Percentiles rank a stretch among this genome's conserved stretches.
phyloP scores from a whole-genome alignment of 2,888 invertebrate genomes.

The Hirtodrosophila histrioides region DNA sequence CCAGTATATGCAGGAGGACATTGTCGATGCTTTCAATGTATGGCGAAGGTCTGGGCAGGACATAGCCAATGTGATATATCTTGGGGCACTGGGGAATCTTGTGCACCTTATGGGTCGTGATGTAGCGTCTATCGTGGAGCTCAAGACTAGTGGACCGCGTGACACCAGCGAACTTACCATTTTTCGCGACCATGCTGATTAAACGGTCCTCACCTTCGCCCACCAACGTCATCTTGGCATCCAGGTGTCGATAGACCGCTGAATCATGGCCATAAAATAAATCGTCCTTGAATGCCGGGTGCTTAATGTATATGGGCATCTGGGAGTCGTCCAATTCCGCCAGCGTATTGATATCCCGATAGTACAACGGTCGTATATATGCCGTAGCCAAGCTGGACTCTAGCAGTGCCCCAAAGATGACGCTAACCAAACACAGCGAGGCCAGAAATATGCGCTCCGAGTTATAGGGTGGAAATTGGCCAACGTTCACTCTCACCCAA shows the following conservation, averaged over 20 bases:
- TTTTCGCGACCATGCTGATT: slow-evolving; percentile 69
- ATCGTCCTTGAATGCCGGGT: slow-evolving; percentile 83
- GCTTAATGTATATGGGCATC: slow-evolving; percentile 82
- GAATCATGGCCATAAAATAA: slow-evolving; percentile 82
- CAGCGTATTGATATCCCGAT: slow-evolving; percentile 83
- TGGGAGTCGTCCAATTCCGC: slow-evolving; percentile 81
- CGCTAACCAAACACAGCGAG: slow-evolving; percentile 82
- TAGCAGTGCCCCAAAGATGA: slow-evolving; percentile 83
- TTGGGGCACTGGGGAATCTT: slow-evolving; percentile 84
- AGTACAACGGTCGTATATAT: slow-evolving; percentile 83
- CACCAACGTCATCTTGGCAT: slow-evolving; percentile 75
- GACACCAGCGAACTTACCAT: slow-evolving; percentile 77
- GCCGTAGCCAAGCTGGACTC: slow-evolving; percentile 84
- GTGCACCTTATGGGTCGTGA: slow-evolving; percentile 79
- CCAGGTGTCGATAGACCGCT: slow-evolving; percentile 73
- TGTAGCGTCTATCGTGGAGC: slow-evolving; percentile 76
- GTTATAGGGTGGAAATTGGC: slow-evolving; percentile 80
- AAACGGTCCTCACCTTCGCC: slow-evolving; percentile 71
- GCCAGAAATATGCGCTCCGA: slow-evolving; percentile 83
- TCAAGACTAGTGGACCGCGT: slow-evolving; percentile 78
- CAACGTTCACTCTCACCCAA: slow-evolving; percentile 81
- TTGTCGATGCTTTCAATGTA: slow-evolving; percentile 76
- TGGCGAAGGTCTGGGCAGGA: slow-evolving; percentile 79
- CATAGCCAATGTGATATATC: slow-evolving; percentile 82
- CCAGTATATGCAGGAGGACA: slow-evolving; percentile 75